Conservation (phyloP, 2,797 vertebrate genomes). For the Odontamblyopus lacepedii region DNA sequence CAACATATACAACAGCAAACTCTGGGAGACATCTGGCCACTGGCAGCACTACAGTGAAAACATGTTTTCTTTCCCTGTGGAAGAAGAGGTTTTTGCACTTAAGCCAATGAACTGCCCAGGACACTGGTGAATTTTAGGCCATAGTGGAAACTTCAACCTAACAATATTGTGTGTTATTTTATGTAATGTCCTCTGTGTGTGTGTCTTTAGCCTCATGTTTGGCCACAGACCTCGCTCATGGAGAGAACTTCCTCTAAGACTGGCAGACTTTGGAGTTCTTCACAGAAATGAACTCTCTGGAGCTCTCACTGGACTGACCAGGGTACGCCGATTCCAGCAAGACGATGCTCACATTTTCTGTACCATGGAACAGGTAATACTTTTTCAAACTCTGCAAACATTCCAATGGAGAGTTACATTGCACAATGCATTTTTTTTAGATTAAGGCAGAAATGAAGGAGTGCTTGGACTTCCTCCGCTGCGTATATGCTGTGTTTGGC, state of each 20-base stretch:
- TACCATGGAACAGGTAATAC: constrained; percentile 91
- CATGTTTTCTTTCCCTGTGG: constrained; percentile 98
- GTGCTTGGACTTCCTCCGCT: constrained; percentile 91
- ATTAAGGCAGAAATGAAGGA: constrained; percentile 94
- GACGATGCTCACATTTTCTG: constrained; percentile 99
- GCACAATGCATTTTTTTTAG: constrained; percentile 62
- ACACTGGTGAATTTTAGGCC: constrained; percentile 84
- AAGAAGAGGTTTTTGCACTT: constrained; percentile 95
- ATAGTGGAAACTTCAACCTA: neutral
- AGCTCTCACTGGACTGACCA: constrained; percentile 91
- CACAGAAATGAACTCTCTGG: constrained; percentile 96
- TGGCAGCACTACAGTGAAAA: constrained; percentile 99
- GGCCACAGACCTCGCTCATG: constrained; percentile 96
- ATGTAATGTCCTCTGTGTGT: neutral
- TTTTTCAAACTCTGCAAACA: neutral
- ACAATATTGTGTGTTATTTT: neutral
- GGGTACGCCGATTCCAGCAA: constrained; percentile 97
- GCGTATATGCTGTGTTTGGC: constrained; percentile 91
- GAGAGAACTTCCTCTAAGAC: constrained; percentile 91
- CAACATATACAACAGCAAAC: constrained; percentile 95
- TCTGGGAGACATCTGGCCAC: constrained; percentile 97
- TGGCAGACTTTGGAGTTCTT: constrained; percentile 96
- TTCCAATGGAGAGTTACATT: neutral
- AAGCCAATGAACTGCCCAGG: constrained; percentile 99
- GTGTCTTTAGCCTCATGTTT: constrained; percentile 89